Base-by-base conservation (phyloP, 1,140 invertebrate species). In the Bombyx mori region DNA sequence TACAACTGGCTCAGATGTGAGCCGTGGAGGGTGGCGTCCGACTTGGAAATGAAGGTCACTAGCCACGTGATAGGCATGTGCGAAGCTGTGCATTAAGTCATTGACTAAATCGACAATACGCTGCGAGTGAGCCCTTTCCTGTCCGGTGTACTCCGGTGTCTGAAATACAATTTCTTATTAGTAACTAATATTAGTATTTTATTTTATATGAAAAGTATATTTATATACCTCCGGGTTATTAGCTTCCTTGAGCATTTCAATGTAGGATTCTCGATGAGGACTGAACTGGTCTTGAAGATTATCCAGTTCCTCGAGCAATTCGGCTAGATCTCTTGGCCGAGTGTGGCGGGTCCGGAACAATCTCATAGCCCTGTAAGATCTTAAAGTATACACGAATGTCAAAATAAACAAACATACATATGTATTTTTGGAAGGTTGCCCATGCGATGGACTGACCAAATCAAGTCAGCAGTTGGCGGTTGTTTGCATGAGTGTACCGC, bases 21-120 rank as follows among this genome's bases (percentile, higher is more conserved):
- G 68, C 0, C 73, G 71, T 6, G 69, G 63, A 35, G 58, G 57
- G 0, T 58, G 53, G 8, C 65, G 68, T 0, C 65, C 62, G 22
- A 79, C 54, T 9, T 68, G 53, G 44, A 79, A 67, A 8, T 61
- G 70, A 42, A 84, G 64, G 35, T 98, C 97, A 74, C 95, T 97
- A 8, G 97, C 86, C 4, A 93, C 92, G 79, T 98, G 97, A 78
- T 94, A 94, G 26, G 94, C 93, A 75, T 98, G 97, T 6, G 95
- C 91, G 56, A 98, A 86, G 56, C 92, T 93, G 76, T 98, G 97
- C 61, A 97, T 89, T 26, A 93, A 89, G 77, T 95, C 92, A 0
- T 93, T 93, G 1, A 96, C 92, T 10, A 92, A 85, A 69, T 94
- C 92, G 46, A 93, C 91, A 26, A 93, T 79, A 4, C 89, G 88